Base-by-base conservation (phyloP, 2,888 invertebrate genomes). In the Drosophila rubida region DNA sequence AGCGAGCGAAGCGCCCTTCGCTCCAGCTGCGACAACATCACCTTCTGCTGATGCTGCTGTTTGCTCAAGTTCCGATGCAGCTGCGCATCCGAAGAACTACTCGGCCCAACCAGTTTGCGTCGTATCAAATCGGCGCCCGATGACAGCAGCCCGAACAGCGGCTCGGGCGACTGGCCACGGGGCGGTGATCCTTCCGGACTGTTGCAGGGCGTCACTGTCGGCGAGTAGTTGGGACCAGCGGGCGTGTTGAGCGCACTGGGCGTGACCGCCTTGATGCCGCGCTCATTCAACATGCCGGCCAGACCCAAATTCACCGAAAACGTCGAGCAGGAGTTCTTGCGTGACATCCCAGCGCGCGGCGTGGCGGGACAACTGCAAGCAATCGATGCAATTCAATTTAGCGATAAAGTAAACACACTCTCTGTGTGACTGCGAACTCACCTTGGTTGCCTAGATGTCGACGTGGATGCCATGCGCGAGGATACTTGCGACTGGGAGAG, bases 121-220 rank as follows among this genome's bases (percentile, higher is more conserved):
- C 94, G 93, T 14, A 95, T 91, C 45, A 95, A 91, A 84, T 95
- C 95, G 0, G 95, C 95, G 13, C 95, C 95, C 9, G 94, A 94
- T 46, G 94, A 93, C 35, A 95, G 91, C 11, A 95, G 89, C 9
- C 94, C 93, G 63, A 93, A 93, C 59, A 93, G 88, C 74, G 92
- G 87, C 84, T 91, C 89, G 66, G 92, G 92, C 2, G 92, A 91
- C 45, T 89, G 79, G n/a, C 89, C 89, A 14, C 93, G 93, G 13
- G 94, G 93, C 7, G 95, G 95, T 0, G 95, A 95, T 11, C 92
- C 92, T 46, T 91, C 91, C 54, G 97, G 97, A 89, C 96, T 96
- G 91, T 97, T 97, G 89, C 96, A 96, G 1, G 97, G 97, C 5
- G 97, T 97, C 6, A 96, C 96, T 0, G 97, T 97, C 3, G 97